phyloP scores from a whole-genome alignment of 2,888 invertebrate genomes.

The Hypselothyrea guttata region DNA sequence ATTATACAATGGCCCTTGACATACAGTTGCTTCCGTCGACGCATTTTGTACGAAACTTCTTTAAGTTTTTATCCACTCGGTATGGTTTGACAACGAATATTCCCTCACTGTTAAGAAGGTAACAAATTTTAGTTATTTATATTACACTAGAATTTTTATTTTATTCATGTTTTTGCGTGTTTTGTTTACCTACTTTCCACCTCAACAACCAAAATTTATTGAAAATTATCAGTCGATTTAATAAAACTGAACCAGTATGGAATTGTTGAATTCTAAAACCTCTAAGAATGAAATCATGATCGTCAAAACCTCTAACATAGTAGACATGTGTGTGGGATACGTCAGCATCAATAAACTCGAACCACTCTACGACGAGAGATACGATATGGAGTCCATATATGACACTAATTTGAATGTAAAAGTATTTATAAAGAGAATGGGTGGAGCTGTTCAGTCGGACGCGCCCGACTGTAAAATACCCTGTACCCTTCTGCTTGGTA shows the following conservation, averaged over 20 bases:
- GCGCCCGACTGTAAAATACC: too few relatives aligned
- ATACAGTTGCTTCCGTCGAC: constrained; percentile 93
- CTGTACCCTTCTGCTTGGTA: too few relatives aligned
- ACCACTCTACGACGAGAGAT: constrained; percentile 91
- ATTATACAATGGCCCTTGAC: constrained; percentile 90
- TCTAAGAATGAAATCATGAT: constrained; percentile 4
- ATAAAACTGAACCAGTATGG: background rate
- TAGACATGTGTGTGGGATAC: constrained; percentile 82
- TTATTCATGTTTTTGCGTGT: background rate
- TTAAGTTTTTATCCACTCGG: constrained; percentile 86
- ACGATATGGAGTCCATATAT: constrained; percentile 93
- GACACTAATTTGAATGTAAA: constrained; percentile 19
- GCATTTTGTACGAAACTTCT: constrained; percentile 87
- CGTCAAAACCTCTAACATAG: constrained; percentile 5
- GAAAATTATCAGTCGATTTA: constrained; percentile 6
- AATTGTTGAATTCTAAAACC: constrained; percentile 88
- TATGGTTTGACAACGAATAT: constrained; percentile 1
- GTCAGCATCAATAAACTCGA: constrained; percentile 93
- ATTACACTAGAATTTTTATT: too few relatives aligned
- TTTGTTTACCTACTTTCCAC: background rate
- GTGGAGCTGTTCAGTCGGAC: too few relatives aligned
- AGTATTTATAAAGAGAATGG: constrained; percentile 24
- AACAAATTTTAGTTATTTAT: background rate
- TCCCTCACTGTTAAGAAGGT: constrained; percentile 4
- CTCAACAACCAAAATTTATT: too few relatives aligned